phyloP scores from a whole-genome alignment of 2,797 vertebrate species.

The Rachycentron canadum region DNA sequence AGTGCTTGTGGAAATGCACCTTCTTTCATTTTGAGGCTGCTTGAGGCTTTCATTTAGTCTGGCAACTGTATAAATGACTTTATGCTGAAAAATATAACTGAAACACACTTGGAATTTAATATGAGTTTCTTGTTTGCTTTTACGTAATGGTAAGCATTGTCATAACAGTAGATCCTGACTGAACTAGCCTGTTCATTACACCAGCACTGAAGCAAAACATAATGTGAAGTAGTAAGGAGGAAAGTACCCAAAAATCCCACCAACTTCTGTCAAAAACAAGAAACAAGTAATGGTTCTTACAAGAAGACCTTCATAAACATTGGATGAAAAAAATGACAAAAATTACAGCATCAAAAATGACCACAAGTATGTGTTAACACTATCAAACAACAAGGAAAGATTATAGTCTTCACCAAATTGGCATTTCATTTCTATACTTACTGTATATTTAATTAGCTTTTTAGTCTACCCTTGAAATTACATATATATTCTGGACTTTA shows the following conservation, averaged over 20 bases:
- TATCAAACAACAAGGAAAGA: not conserved
- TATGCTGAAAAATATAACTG: not conserved
- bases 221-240: not conserved
- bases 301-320: not conserved
- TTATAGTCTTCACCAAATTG: not conserved
- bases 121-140: not conserved
- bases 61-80: not conserved
- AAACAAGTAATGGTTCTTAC: not conserved
- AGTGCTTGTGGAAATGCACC: not conserved
- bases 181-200: not conserved
- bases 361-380: not conserved
- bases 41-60: not conserved
- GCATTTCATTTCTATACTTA: not conserved
- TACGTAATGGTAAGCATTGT: not conserved
- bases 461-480: not conserved
- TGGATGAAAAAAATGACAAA: not conserved
- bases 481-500: not conserved
- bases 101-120: not conserved
- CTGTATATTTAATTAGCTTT: not conserved
- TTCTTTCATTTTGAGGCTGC: not conserved
- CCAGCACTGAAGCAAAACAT: too few relatives aligned
- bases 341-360: not conserved
- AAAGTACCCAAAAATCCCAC: constrained; percentile 12
- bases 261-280: not conserved
- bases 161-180: fast-evolving